Base-by-base conservation (phyloP, 2,888 invertebrate genomes). In the Tortrix viridana region DNA sequence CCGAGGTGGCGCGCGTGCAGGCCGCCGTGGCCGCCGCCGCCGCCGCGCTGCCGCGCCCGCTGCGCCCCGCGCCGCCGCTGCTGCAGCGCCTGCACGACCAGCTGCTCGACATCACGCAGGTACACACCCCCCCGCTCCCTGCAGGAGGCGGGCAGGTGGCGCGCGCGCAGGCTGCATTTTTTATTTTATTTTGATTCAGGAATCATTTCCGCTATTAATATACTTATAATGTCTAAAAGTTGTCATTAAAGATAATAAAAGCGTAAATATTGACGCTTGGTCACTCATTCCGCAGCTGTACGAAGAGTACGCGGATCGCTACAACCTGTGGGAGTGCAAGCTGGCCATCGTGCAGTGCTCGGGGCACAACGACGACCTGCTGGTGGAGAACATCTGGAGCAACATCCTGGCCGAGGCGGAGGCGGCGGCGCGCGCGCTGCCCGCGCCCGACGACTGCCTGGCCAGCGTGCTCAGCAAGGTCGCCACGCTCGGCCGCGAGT, bases 311-410 rank as follows among this genome's bases (percentile, higher is more conserved):
- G 98, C 98, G 0, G 97, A 98, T 75, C 96, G 96, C 3, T 97
- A 97, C 83, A 95, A 96, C 72, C 92, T 99, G 46, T 96, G 97
- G 95, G 98, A 98, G 86, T 97, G 98, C 83, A 98, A 99, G 87
- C 92, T 99, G 62, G 97, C 98, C 5, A 98, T 99, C 69, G 95
- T 99, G 50, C 97, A 98, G 75, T 98, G 98, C 82, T 98, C 98
- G 5, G 97, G 98, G 14, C 97, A 98, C 85, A 96, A 96, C 74
- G 98, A 99, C 82, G 94, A 95, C 0, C 93, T 96, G 64, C 91
- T 98, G 9, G 96, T 99, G 48, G 97, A 98, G 86, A 95, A 95
- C 60, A 96, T 98, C 57, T 99, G 99, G 98, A 95, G 95, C 66
- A 96, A 97, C 80, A 97, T 99, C 60, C 93, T 96, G 65, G 85